Evolutionary conservation across 1,140 invertebrate species (phyloP).

Genomic region (Euglossa dilemma): DNA sequence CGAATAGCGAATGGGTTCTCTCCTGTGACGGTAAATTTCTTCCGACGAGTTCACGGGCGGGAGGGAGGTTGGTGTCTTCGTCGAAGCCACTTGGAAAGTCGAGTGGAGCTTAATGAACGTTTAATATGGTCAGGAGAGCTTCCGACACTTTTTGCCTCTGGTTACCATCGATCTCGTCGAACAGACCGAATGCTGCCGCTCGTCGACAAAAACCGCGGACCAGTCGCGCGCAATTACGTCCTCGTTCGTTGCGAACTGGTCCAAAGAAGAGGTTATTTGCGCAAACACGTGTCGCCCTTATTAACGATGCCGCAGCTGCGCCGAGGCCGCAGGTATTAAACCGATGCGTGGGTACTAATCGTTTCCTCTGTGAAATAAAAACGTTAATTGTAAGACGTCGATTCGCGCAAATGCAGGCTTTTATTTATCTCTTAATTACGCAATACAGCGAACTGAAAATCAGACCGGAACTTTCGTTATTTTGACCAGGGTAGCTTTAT

Average conservation of each 20-base stretch:
- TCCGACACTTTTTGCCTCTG: neutral
- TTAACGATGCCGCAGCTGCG: constrained; percentile 14
- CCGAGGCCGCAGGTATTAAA: neutral
- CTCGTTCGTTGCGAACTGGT: neutral
- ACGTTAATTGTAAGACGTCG: no score
- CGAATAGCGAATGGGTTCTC: neutral
- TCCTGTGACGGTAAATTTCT: neutral
- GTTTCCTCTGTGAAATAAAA: no score
- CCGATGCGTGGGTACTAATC: no score
- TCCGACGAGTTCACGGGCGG: neutral
- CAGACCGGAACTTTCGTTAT: no score
- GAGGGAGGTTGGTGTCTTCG: neutral
- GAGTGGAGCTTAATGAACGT: constrained; percentile 2
- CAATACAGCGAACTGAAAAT: no score
- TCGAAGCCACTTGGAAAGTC: neutral
- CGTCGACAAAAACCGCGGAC: neutral
- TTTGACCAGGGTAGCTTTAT: no score
- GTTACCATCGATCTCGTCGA: neutral
- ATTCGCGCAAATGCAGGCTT: no score
- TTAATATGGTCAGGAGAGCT: neutral
- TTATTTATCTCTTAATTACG: no score
- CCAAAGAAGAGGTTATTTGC: neutral
- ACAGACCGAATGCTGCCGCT: neutral
- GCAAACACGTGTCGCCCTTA: constrained; percentile 1
- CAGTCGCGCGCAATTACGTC: neutral